Evolutionary conservation across 1,140 invertebrate genomes (phyloP).

Genomic region (Halesus radiatus): DNA sequence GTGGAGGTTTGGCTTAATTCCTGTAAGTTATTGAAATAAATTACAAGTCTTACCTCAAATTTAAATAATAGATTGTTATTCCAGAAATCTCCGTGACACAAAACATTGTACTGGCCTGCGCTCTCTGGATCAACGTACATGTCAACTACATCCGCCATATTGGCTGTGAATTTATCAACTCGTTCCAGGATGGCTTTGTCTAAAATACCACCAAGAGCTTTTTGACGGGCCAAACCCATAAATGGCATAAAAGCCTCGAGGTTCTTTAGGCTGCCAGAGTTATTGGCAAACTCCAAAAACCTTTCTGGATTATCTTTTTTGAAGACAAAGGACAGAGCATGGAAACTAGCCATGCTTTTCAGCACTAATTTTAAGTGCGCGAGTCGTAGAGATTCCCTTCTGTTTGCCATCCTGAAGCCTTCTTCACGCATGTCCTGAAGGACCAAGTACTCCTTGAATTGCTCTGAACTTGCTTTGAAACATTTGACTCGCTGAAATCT

Average conservation of each 20-base stretch:
- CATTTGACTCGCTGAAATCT: constrained; percentile 63
- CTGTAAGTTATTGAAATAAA: too few species aligned
- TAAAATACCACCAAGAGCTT: neutral
- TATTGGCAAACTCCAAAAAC: constrained; percentile 50
- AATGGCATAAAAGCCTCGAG: neutral
- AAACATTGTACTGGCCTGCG: constrained; percentile 63
- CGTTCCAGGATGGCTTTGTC: constrained; percentile 7
- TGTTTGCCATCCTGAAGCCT: constrained; percentile 67
- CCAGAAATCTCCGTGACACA: constrained; percentile 73
- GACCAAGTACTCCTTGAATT: constrained; percentile 67
- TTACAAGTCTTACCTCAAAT: constrained; percentile 57
- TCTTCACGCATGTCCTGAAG: constrained; percentile 69
- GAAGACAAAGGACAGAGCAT: constrained; percentile 70
- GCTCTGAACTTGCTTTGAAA: constrained; percentile 60
- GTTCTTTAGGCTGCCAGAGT: neutral
- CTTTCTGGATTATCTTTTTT: constrained; percentile 62
- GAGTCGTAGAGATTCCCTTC: constrained; percentile 63
- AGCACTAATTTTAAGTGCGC: constrained; percentile 66
- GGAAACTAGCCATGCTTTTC: constrained; percentile 69
- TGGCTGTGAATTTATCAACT: constrained; percentile 51
- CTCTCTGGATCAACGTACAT: too few species aligned
- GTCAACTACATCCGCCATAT: too few species aligned
- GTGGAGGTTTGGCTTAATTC: too few species aligned
- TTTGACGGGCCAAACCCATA: constrained; percentile 12
- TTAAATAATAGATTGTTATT: constrained; percentile 72